Evolutionary conservation across 1,140 invertebrate species (phyloP).

Genomic region (Platyscapa corneri): DNA sequence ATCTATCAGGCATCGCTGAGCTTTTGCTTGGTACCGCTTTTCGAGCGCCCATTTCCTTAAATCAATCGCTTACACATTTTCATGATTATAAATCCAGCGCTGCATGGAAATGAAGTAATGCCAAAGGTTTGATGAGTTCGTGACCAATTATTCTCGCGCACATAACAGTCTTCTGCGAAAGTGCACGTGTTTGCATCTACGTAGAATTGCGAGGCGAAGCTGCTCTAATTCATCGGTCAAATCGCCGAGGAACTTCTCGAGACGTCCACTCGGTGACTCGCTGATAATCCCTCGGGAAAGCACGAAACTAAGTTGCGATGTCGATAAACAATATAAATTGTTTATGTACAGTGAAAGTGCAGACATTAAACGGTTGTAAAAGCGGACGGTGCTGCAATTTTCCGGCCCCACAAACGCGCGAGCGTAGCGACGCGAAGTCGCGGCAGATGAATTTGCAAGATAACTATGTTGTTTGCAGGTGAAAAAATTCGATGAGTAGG

Average conservation of each 20-base stretch:
- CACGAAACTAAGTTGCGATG: background rate
- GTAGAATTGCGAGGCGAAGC: background rate
- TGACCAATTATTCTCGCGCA: slow-evolving; percentile 33
- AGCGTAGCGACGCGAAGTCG: no score
- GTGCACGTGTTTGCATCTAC: background rate
- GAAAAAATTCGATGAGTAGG: background rate
- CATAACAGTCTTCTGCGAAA: slow-evolving; percentile 3
- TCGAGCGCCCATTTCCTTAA: slow-evolving; percentile 26
- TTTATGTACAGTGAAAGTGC: slow-evolving; percentile 18
- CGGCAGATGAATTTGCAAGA: slow-evolving; percentile 18
- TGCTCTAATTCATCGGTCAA: slow-evolving; percentile 9
- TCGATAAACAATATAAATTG: slow-evolving; percentile 28
- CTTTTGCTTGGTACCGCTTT: slow-evolving; percentile 43
- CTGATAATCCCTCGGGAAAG: background rate
- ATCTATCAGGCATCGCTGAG: slow-evolving; percentile 39
- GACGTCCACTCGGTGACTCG: background rate
- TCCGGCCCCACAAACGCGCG: background rate
- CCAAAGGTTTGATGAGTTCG: slow-evolving; percentile 13
- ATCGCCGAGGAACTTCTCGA: background rate
- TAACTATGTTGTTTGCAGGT: background rate
- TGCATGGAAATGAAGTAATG: slow-evolving; percentile 11
- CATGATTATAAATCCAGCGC: slow-evolving; percentile 34
- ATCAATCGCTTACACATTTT: slow-evolving; percentile 31
- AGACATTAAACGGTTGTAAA: slow-evolving; percentile 18
- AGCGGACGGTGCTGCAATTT: background rate